phyloP scores from a whole-genome alignment of 2,113 vertebrate species.

The Oryzias woworae region DNA sequence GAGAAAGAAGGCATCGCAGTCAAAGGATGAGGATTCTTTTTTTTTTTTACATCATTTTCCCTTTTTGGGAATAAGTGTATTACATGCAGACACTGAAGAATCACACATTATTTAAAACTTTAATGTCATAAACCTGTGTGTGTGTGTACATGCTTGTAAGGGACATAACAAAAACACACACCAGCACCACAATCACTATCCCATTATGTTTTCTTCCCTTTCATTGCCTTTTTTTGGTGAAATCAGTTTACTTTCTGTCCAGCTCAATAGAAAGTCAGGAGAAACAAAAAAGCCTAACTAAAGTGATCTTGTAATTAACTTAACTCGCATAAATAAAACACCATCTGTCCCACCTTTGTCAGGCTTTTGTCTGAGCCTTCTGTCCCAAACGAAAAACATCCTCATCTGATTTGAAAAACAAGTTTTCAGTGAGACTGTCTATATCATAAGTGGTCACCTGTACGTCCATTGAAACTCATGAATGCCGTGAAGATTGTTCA shows the following conservation, averaged over 20 bases:
- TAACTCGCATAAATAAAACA: constrained; percentile 7
- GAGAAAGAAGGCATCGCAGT: constrained; percentile 15
- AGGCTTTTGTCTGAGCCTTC: constrained; percentile 1
- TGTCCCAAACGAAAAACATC: constrained; percentile 4
- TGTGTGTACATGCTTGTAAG: neutral
- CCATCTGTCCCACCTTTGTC: constrained; percentile 58
- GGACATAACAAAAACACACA: neutral
- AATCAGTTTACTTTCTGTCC: constrained; percentile 58
- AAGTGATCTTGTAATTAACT: constrained; percentile 52
- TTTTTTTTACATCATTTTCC: constrained; percentile 29
- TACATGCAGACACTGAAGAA: constrained; percentile 28
- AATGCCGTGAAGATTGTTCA: too few species aligned
- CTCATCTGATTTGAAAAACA: too few species aligned
- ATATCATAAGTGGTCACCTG: too few species aligned
- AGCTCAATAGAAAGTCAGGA: constrained; percentile 37
- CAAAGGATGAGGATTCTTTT: constrained; percentile 41
- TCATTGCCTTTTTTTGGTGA: constrained; percentile 26
- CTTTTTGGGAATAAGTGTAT: constrained; percentile 37
- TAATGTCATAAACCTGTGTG: neutral
- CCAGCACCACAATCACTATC: constrained; percentile 40
- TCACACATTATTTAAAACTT: constrained; percentile 14
- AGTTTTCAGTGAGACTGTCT: too few species aligned
- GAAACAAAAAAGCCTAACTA: constrained; percentile 47
- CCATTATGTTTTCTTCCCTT: constrained; percentile 40
- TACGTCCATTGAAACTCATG: too few species aligned